These are phyloP conservation scores for Ptilonorhynchus violaceus DNA, from an alignment of 2,113 vertebrate species.

Conservation along the genomic window DNA sequence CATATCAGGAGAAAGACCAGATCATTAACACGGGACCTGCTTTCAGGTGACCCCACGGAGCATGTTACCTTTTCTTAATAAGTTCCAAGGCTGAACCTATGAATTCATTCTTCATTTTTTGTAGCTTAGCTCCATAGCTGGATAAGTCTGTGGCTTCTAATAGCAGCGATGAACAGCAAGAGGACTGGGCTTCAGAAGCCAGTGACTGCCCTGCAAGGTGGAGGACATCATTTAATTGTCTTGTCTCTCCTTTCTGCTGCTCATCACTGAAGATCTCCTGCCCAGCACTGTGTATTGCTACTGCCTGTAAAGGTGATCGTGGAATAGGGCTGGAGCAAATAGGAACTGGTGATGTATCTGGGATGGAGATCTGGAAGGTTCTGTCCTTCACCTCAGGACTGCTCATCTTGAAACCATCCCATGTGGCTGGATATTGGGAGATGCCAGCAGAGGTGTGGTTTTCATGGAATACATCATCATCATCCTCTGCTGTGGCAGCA, in stretches of 20 bases:
- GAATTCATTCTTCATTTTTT: slow-evolving; percentile 88
- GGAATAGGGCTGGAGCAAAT: slow-evolving; percentile 82
- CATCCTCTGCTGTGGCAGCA: background rate
- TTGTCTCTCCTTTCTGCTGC: slow-evolving; percentile 16
- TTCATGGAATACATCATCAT: slow-evolving; percentile 57
- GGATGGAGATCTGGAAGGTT: background rate
- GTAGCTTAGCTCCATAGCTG: slow-evolving; percentile 86
- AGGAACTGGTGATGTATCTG: background rate
- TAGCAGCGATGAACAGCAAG: slow-evolving; percentile 86
- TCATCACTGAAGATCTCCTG: slow-evolving; percentile 28
- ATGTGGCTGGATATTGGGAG: background rate
- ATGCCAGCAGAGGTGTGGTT: background rate
- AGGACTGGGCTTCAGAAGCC: slow-evolving; percentile 76
- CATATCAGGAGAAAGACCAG: background rate
- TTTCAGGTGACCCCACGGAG: background rate
- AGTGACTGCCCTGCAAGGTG: slow-evolving; percentile 68
- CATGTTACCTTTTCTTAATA: slow-evolving; percentile 88
- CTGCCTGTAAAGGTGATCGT: slow-evolving; percentile 75
- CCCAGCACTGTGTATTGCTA: slow-evolving; percentile 31
- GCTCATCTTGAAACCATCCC: slow-evolving; percentile 33
- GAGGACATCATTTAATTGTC: slow-evolving; percentile 31
- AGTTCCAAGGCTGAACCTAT: slow-evolving; percentile 87
- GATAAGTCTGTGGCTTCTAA: slow-evolving; percentile 85
- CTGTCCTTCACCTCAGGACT: background rate
- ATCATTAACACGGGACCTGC: background rate